Base-by-base conservation (phyloP, 2,113 vertebrate species). In the Pyxicephalus adspersus region DNA sequence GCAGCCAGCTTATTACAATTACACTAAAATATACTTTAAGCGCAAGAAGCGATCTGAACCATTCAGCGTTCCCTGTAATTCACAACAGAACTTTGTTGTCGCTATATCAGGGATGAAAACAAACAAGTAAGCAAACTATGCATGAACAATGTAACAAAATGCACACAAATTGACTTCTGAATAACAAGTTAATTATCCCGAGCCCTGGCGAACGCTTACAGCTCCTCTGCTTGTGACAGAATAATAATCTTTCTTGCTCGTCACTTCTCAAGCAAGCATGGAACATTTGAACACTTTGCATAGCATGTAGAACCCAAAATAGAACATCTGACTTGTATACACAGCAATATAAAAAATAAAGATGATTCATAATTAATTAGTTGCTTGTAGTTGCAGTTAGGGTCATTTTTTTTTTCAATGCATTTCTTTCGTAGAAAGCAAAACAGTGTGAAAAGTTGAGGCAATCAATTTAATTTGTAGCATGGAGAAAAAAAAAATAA, bases 311-410 rank as follows among this genome's bases (percentile, higher is more conserved):
- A 3, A 15, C 61, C 55, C 23, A 50, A 71, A 70, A 80, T 58
- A 68, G 76, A 68, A 55, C 22, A 26, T 54, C 64, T n/a, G 76
- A 52, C 25, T 68, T 66, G 25, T 80, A 60, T 9, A 50, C 57
- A 26, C 54, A 22, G 34, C 8, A 25, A 71, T 71, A 25, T n/a
- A 38, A 54, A 67, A 78, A 26, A 78, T 67, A 25, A 67, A 78
- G 64, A 61, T 28, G 65, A 70, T 71, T 70, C 54, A 70, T 58
- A 80, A 80, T 80, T 71, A 72, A 80, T 72, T 72, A 29, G 31
- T 58, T 57, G 25, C 73, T 63, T 26, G 31, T 31, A 29, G 57
- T 17, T 54, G 45, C 45, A 64, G 29, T 26, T 20, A n/a, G 52
- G 38, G 28, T 64, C 55, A 72, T 61, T 19, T 31, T 63, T 80